A percentile compares a stretch with the other conserved stretches of the same genome.
Evolutionary conservation across 2,888 invertebrate genomes (phyloP).

Genomic region (Timandra comae): DNA sequence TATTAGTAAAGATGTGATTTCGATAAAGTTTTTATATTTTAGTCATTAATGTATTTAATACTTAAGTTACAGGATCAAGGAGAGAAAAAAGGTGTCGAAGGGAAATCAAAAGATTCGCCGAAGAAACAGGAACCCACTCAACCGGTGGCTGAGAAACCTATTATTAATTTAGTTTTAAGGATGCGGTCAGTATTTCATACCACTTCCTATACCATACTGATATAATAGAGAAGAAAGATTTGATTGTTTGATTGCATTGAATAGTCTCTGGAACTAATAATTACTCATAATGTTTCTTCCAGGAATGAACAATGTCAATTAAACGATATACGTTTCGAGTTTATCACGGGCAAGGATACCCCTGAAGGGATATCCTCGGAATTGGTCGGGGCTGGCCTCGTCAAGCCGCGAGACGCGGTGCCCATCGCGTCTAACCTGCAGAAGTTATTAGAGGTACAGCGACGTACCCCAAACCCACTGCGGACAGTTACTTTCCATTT

Average conservation of each 20-base stretch:
- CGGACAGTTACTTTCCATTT: slow-evolving; percentile 53
- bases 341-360: slow-evolving; percentile 90
- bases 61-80: too few species aligned
- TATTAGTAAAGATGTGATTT: too few species aligned
- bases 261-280: too few species aligned
- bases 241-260: too few species aligned
- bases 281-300: too few species aligned
- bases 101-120: too few species aligned
- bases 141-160: slow-evolving; percentile 29
- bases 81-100: too few species aligned
- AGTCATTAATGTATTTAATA: too few species aligned
- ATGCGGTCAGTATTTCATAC: slow-evolving; percentile 85
- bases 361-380: slow-evolving; percentile 96
- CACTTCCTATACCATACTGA: too few species aligned
- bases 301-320: slow-evolving; percentile 93
- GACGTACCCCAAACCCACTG: slow-evolving; percentile 6
- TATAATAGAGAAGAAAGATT: too few species aligned
- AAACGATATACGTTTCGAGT: slow-evolving; percentile 99
- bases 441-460: slow-evolving; percentile 37
- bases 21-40: too few species aligned
- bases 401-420: slow-evolving; percentile 79
- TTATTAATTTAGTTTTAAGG: slow-evolving; percentile 87
- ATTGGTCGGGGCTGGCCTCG: slow-evolving; percentile 95
- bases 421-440: slow-evolving; percentile 45
- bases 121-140: background rate